These are phyloP conservation scores for Varanus salvator DNA, from an alignment of 2,113 vertebrate genomes.

Conservation along the genomic window DNA sequence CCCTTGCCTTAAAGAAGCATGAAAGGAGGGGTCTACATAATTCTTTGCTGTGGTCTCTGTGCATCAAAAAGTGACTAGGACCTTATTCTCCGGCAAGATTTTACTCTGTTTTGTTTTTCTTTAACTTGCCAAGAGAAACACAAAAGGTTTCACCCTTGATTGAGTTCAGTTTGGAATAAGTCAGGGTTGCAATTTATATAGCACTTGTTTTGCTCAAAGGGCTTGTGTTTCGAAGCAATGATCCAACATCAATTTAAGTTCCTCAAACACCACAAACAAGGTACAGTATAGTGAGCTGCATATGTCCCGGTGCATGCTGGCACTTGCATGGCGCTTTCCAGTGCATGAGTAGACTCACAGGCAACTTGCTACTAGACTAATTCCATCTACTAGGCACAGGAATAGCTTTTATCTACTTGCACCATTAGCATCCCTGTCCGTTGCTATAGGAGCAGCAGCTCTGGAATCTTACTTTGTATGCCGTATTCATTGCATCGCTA, in stretches of 20 bases:
- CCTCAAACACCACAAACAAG: constrained; percentile 10
- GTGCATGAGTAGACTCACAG: neutral
- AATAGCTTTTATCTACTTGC: neutral
- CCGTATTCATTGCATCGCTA: neutral
- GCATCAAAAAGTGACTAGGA: neutral
- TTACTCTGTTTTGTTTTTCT: neutral
- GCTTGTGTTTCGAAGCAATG: constrained; percentile 49
- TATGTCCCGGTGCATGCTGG: neutral
- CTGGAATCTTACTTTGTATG: neutral
- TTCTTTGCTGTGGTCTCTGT: too few species aligned
- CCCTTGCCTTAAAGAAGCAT: neutral
- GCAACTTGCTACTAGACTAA: neutral
- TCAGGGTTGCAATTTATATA: constrained; percentile 4
- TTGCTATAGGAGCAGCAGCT: neutral
- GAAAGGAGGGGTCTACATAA: neutral
- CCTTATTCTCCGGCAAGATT: neutral
- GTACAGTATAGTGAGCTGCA: constrained; percentile 16
- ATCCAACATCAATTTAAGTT: constrained; percentile 37
- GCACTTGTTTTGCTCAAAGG: constrained; percentile 57
- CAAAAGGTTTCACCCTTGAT: neutral
- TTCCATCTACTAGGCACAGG: neutral
- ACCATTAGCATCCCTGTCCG: neutral
- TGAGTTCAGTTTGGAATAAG: neutral
- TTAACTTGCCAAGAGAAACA: neutral
- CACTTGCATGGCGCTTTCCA: constrained; percentile 25